Evolutionary conservation across 2,113 vertebrate species (phyloP).

Genomic region (Plecturocebus donacophilus): DNA sequence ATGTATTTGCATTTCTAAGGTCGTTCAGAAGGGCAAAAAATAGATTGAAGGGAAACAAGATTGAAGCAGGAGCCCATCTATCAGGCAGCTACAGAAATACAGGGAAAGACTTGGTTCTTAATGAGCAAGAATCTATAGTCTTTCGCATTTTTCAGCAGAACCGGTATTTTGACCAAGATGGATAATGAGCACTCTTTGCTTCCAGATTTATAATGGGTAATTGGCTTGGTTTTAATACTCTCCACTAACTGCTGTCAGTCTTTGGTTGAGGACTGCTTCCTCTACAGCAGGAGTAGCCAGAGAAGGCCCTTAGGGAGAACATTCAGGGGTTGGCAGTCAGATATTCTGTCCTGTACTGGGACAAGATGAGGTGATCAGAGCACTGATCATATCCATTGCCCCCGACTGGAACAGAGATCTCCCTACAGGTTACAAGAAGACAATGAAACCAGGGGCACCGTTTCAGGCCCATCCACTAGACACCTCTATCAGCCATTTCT

Average conservation of each 20-base stretch:
- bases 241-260: background rate
- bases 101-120: background rate
- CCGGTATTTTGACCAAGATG: background rate
- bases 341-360: background rate
- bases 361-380: background rate
- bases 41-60: background rate
- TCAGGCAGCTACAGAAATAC: background rate
- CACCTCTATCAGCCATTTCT: background rate
- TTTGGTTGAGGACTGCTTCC: background rate
- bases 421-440: background rate
- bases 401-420: background rate
- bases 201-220: background rate
- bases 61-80: background rate
- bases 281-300: background rate
- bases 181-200: background rate
- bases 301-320: background rate
- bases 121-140: background rate
- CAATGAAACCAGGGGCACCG: background rate
- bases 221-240: background rate
- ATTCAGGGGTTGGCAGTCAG: background rate
- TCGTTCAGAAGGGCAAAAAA: background rate
- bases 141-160: background rate
- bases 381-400: background rate
- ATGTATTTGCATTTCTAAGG: conserved; percentile 14
- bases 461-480: background rate